These are phyloP conservation scores for Drosophila nigricruria DNA, from an alignment of 2,888 invertebrate species.

Conservation along the genomic window DNA sequence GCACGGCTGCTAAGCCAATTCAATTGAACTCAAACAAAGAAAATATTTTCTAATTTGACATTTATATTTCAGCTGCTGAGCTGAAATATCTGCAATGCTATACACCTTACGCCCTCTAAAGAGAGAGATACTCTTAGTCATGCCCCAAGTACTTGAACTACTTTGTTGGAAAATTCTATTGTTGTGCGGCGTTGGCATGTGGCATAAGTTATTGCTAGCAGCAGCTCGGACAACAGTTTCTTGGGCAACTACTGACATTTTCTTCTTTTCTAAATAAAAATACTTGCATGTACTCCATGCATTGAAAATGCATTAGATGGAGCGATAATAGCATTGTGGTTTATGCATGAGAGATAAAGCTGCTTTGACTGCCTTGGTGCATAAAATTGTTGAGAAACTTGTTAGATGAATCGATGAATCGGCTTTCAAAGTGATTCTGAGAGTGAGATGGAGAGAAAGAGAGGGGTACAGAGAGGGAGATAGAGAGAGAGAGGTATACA, in stretches of 20 bases:
- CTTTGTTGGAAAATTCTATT: slow-evolving; percentile 1
- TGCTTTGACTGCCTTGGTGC: background rate
- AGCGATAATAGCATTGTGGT: background rate
- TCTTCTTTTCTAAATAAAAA: background rate
- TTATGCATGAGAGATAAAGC: background rate
- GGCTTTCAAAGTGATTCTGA: background rate
- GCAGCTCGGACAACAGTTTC: background rate
- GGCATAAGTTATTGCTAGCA: slow-evolving; percentile 6
- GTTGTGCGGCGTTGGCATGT: slow-evolving; percentile 2
- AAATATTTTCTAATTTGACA: background rate
- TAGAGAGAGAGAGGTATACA: background rate
- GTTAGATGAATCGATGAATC: background rate
- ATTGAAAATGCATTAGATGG: background rate
- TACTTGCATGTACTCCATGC: background rate
- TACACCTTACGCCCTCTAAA: no score
- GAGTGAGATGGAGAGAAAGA: background rate
- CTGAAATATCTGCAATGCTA: background rate
- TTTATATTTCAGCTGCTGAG: background rate
- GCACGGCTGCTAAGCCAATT: background rate
- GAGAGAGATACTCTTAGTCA: no score
- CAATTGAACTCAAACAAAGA: no score
- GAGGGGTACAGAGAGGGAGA: no score
- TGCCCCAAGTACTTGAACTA: background rate
- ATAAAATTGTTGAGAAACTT: background rate
- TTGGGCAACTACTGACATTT: background rate